Percentiles rank a stretch among this genome's conserved stretches.
Evolutionary conservation across 2,888 invertebrate species (phyloP).

Genomic region (Drosophila testacea): DNA sequence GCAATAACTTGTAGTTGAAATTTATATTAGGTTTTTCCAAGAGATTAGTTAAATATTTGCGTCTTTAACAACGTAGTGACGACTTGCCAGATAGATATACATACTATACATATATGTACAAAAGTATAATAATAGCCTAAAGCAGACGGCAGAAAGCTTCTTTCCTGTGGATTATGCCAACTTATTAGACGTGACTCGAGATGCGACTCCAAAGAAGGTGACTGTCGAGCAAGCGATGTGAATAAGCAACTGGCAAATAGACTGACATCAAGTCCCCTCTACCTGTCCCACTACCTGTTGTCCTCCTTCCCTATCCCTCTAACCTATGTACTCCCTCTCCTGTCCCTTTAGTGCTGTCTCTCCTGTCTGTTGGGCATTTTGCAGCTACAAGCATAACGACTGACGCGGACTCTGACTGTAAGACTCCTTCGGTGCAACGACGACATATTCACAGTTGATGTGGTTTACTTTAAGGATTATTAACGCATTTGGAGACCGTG

Average conservation of each 20-base stretch:
- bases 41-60: slow-evolving; percentile 58
- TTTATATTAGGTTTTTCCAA: slow-evolving; percentile 64
- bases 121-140: slow-evolving; percentile 8
- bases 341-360: neutral
- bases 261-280: slow-evolving; percentile 40
- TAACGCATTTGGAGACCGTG: slow-evolving; percentile 51
- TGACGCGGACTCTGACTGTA: slow-evolving; percentile 11
- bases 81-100: neutral
- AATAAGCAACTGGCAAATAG: slow-evolving; percentile 33
- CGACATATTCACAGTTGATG: slow-evolving; percentile 57
- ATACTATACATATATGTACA: neutral
- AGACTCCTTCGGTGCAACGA: slow-evolving; percentile 12
- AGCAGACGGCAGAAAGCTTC: slow-evolving; percentile 14
- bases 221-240: slow-evolving; percentile 14
- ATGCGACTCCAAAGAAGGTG: slow-evolving; percentile 12
- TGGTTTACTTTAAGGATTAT: slow-evolving; percentile 67
- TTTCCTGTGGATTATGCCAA: slow-evolving; percentile 38
- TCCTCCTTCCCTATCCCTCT: neutral
- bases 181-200: slow-evolving; percentile 40
- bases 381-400: slow-evolving; percentile 19
- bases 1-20: slow-evolving; percentile 69
- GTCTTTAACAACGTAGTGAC: slow-evolving; percentile 13
- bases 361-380: slow-evolving; percentile 20
- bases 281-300: slow-evolving; percentile 3
- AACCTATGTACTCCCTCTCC: too few species aligned